These are phyloP conservation scores for Butorides virescens DNA, from an alignment of 2,113 vertebrate genomes.

Conservation along the genomic window DNA sequence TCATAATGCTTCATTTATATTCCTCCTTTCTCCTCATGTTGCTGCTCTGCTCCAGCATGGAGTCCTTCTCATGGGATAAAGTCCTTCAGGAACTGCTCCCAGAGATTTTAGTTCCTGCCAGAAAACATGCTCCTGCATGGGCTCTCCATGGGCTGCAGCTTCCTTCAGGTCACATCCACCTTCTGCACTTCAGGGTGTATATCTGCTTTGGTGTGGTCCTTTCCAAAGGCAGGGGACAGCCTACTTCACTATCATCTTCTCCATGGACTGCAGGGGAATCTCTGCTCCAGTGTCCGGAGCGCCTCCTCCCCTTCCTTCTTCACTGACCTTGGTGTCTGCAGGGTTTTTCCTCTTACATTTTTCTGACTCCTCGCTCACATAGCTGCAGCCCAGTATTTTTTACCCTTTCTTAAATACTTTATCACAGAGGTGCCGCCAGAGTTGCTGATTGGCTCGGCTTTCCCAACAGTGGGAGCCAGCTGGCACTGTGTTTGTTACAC, in stretches of 20 bases:
- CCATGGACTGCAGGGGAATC: neutral
- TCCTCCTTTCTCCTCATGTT: neutral
- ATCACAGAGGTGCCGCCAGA: neutral
- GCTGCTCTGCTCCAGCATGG: neutral
- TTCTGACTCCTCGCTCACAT: neutral
- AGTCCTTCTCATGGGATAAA: neutral
- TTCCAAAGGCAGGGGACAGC: neutral
- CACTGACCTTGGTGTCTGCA: neutral
- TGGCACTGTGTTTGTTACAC: neutral
- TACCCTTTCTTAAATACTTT: neutral
- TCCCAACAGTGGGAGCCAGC: fast-evolving
- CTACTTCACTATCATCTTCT: neutral
- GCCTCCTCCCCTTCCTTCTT: neutral
- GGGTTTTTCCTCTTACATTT: neutral
- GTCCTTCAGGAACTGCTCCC: neutral
- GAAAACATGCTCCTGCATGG: fast-evolving
- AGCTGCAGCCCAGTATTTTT: neutral
- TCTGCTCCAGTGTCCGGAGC: neutral
- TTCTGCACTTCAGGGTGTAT: neutral
- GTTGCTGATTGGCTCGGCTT: neutral
- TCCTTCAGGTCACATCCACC: neutral
- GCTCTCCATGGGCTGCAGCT: fast-evolving
- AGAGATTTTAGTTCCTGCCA: neutral
- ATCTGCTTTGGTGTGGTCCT: neutral
- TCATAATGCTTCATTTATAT: fast-evolving